Percentiles rank a stretch among this genome's conserved stretches.
phyloP scores from a whole-genome alignment of 1,140 invertebrate species.

The Batillaria attramentaria region DNA sequence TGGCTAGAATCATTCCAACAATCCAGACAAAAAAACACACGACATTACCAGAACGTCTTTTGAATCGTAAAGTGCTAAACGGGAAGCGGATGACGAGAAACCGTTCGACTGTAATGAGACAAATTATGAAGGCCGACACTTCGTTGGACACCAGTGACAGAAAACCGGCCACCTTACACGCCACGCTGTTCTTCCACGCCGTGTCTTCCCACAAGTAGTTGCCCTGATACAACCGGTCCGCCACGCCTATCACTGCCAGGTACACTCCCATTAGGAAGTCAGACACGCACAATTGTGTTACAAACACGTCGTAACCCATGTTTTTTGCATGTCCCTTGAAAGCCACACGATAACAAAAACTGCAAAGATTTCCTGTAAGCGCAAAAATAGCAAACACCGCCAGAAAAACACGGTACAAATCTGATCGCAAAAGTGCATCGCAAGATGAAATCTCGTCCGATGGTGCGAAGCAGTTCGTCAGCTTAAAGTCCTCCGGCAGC shows the following conservation, averaged over 20 bases:
- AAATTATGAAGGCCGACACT: slow-evolving; percentile 1
- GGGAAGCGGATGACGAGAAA: not conserved
- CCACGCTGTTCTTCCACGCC: not conserved
- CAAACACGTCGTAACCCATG: too few relatives aligned
- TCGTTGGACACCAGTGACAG: not conserved
- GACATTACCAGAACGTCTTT: not conserved
- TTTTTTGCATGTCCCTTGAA: too few relatives aligned
- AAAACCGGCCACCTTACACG: not conserved
- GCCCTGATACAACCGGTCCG: not conserved
- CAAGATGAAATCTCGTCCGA: too few relatives aligned
- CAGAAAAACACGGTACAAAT: too few relatives aligned
- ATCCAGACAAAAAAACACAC: not conserved
- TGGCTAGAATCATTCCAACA: not conserved
- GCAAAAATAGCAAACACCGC: too few relatives aligned
- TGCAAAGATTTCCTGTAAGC: too few relatives aligned
- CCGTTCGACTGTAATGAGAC: not conserved
- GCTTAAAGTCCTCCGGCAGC: too few relatives aligned
- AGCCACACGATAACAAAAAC: too few relatives aligned
- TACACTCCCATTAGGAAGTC: not conserved
- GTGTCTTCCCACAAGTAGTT: not conserved
- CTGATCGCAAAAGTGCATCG: too few relatives aligned
- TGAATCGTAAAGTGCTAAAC: not conserved
- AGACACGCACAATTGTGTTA: too few relatives aligned
- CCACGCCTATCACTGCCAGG: not conserved
- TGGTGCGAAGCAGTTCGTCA: too few relatives aligned